Evolutionary conservation across 2,113 vertebrate genomes (phyloP), one percentile per base, ranked within the genome.

Genomic region (Clarias macrocephalus): DNA sequence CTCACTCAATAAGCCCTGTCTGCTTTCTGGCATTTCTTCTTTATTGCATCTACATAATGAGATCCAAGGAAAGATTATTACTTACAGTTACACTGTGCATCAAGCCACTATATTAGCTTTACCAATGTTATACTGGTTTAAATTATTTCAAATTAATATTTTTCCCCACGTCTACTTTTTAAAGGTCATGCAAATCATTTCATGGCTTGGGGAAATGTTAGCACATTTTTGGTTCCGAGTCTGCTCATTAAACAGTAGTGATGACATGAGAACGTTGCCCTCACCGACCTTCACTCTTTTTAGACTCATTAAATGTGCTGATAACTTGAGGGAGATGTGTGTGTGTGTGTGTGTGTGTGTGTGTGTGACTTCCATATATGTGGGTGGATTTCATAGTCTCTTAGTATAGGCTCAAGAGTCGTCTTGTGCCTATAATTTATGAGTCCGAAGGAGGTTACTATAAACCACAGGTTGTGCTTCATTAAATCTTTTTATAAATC

Each of bases 301-400:
- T 62, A 66, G 70, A 80, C 62, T 91, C 63, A 86, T 89, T 88
- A 88, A 88, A 89, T 60, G n/a, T 88, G 90, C 83, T 90, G 90
- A 90, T 88, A 62, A 82, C 56, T 84, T 80, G 42, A 73, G 62
- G 28, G 80, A 48, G n/a, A 33, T 66, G 70, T 80, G 59, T 84
- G 73, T 25, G 6, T 80, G n/a, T 15, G 80, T 48, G 60, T n/a
- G n/a, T n/a, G n/a, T 66, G 70, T 80, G 59, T 84, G 73, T 25
- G 6, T 80, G n/a, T 15, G 80, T 48, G 60, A 56, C 6, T 33
- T 60, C 73, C 73, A 68, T 86, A 30, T 57, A 66, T 76, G 54
- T 75, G 81, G 88, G 81, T 84, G 88, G 88, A 84, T 68, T 83
- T 48, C 79, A 54, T 60, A n/a, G 21, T 70, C 68, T 83, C n/a